Percentiles rank a stretch among this genome's conserved stretches.
Conservation (phyloP, 2,888 invertebrate species). For the Lasioglossum calceatum region DNA sequence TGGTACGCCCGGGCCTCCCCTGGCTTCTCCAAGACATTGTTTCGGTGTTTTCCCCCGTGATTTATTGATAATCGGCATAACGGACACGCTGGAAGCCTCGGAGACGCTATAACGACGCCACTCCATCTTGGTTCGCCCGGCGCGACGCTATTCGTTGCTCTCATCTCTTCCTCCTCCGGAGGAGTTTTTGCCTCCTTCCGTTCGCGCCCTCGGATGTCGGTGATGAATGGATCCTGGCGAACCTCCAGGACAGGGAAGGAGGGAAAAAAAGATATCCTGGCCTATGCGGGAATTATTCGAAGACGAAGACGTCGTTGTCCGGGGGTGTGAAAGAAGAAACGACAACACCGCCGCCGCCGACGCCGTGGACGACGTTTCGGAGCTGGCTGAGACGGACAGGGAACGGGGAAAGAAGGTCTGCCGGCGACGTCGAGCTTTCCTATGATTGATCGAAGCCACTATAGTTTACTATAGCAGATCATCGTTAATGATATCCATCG, state of each 20-base stretch:
- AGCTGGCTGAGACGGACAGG: conserved; percentile 58
- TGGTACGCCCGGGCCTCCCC: conserved; percentile 19
- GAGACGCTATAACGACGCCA: conserved; percentile 65
- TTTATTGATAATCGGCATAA: conserved; percentile 62
- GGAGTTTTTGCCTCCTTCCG: conserved; percentile 68
- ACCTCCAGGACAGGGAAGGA: conserved; percentile 66
- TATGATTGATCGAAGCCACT: conserved; percentile 77
- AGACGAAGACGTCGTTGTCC: conserved; percentile 67
- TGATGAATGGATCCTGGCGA: conserved; percentile 74
- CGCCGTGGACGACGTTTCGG: conserved; percentile 17
- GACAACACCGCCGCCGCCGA: conserved; percentile 59
- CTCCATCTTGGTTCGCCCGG: conserved; percentile 62
- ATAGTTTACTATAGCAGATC: conserved; percentile 66
- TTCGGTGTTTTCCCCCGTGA: conserved; percentile 49
- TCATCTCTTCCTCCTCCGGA: conserved; percentile 57
- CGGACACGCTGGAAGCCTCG: conserved; percentile 40
- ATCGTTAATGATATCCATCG: conserved; percentile 75
- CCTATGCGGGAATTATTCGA: conserved; percentile 72
- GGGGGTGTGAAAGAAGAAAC: conserved; percentile 72
- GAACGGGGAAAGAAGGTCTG: conserved; percentile 70
- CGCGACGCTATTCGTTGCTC: conserved; percentile 59
- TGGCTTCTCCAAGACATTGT: conserved; percentile 37
- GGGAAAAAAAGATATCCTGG: conserved; percentile 69
- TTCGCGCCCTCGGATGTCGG: conserved; percentile 72
- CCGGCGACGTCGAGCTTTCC: conserved; percentile 74